Evolutionary conservation across 2,888 invertebrate genomes (phyloP), one percentile per base, ranked within the genome.

Genomic region (Euzetes globulus): DNA sequence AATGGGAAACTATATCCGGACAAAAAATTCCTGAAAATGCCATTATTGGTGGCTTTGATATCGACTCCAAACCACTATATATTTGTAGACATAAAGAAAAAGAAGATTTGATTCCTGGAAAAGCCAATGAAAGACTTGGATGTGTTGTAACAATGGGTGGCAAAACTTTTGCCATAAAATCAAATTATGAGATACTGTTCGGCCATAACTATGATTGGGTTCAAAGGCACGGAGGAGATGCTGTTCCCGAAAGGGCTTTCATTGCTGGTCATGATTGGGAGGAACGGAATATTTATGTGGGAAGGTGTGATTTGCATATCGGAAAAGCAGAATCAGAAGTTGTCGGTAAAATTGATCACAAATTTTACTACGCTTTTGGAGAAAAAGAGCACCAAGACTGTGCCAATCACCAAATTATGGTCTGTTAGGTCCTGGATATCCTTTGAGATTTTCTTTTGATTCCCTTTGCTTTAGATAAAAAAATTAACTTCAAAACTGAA

Each of bases 21-120:
- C 19, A 19, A 13, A 45, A 1, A 0, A 70, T 70, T 37, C 73
- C 73, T 15, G 7, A 19, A n/a, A 15, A 58, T 45, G 55, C 65
- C 1, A 15, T 33, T 33, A 33, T 65, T 6, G 73, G 22, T 17
- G 73, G 73, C 0, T 45, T 19, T 60, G 73, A 73, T 27, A 41
- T 7, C 9, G 25, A 55, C 17, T 22, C 22, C 6, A 41, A 13
- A n/a, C 25, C 73, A 37, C 19, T 73, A 0, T 7, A 65, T 60
- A 27, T 73, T 9, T 73, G 73, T 25, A 22, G 73, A 27, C 65
- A 65, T 45, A 71, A 52, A 17, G 1, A 13, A 1, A 37, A 73
- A 1, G 15, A 13, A 7, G 73, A 73, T 1, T 17, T 65, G 15
- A 19, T 73, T 45, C n/a, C 73, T 17, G 73, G 73, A 6, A 73